Evolutionary conservation across 2,888 invertebrate species (phyloP).

Genomic region (Philhelius pedissequus): DNA sequence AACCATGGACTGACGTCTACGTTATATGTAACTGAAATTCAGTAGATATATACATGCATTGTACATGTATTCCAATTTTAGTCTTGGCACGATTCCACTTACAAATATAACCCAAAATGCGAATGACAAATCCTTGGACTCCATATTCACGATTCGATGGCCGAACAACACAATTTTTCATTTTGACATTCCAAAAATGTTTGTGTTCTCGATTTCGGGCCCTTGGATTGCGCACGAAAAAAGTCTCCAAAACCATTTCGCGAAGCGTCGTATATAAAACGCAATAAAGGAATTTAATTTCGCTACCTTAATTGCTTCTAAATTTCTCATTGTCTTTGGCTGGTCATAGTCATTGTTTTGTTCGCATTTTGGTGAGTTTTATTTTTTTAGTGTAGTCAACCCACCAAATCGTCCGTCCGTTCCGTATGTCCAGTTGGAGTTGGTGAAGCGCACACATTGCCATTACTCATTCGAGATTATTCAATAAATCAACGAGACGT

Average conservation of each 20-base stretch:
- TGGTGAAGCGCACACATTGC: conserved; percentile 34
- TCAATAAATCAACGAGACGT: conserved; percentile 68
- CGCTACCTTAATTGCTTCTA: conserved; percentile 67
- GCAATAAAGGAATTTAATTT: conserved; percentile 60
- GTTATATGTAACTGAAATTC: background rate
- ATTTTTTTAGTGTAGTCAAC: background rate
- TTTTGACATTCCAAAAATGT: conserved; percentile 36
- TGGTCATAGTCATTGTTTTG: conserved; percentile 49
- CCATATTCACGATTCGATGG: conserved; percentile 31
- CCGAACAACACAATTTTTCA: conserved; percentile 3
- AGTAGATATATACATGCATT: background rate
- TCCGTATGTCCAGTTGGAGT: background rate
- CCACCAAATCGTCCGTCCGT: background rate
- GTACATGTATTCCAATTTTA: background rate
- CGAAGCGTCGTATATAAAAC: background rate
- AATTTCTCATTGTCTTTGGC: conserved; percentile 63
- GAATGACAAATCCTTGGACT: conserved; percentile 37
- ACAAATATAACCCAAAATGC: background rate
- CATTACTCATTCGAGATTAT: conserved; percentile 67
- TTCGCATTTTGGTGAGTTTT: background rate
- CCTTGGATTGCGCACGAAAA: no score
- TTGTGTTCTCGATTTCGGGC: no score
- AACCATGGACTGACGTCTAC: background rate
- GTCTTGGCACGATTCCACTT: background rate
- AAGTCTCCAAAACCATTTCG: no score